Base-by-base conservation (phyloP, 2,797 vertebrate species). In the Gymnoscopelus microlampas region DNA sequence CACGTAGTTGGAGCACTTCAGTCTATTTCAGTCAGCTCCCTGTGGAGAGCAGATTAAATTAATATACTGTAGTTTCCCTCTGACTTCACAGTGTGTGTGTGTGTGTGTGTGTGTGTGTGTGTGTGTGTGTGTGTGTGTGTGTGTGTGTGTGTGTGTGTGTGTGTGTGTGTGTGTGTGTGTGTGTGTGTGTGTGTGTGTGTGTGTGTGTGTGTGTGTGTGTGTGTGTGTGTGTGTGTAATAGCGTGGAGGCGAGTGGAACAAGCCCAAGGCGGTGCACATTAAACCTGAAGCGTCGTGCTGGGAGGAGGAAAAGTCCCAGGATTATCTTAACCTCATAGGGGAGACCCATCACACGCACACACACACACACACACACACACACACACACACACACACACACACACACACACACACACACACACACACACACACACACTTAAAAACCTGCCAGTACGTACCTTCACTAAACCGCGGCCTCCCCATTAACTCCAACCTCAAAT, bases 241-340 rank as follows among this genome's bases (percentile, higher is more conserved):
- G 70, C 65, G 70, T 72, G 56, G 60, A 71, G 55, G 70, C 70
- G 66, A 60, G 80, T 55, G 71, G 91, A 92, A 85, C 80, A 87
- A 71, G 90, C 91, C 66, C 3, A 50, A 14, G 50, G 80, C 71
- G 51, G 47, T 48, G 44, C 19, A 50, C 24, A 85, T 47, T 71
- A 74, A 86, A 88, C 58, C 65, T 85, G 70, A 70, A 54, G 50
- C 60, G 69, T 74, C 75, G 77, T 84, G 74, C 85, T 88, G 77
- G 54, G 35, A 78, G 29, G 15, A 62, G 5, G 11, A 63, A 83
- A 58, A 76, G 65, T 60, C 71, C 71, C 71, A 57, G 71, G 50
- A 74, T 78, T 87, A 71, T 80, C 81, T 58, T 73, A 70, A 80
- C 73, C 71, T 78, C 76, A 76, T 74, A 68, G 44, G 75, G 83